These are phyloP conservation scores for Diaprepes abbreviatus DNA, from an alignment of 2,888 invertebrate genomes.

Conservation along the genomic window DNA sequence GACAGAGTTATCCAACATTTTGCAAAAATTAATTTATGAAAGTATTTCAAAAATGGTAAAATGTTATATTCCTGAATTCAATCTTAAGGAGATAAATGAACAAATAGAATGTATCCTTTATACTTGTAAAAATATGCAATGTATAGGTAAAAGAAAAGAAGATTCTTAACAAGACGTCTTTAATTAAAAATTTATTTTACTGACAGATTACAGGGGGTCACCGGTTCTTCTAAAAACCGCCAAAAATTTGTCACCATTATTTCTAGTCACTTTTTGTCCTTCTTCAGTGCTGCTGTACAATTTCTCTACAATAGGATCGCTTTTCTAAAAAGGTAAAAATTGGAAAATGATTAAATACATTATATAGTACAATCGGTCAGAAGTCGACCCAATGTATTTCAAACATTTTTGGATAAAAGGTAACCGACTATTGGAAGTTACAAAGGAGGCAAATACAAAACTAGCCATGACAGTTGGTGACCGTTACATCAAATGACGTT, in stretches of 20 bases:
- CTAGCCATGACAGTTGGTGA: too few relatives aligned
- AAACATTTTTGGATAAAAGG: too few relatives aligned
- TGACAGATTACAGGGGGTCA: constrained; percentile 65
- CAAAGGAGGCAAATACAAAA: too few relatives aligned
- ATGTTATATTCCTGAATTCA: constrained; percentile 17
- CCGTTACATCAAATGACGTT: too few relatives aligned
- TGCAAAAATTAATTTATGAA: constrained; percentile 57
- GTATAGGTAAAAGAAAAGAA: constrained; percentile 15
- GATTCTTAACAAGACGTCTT: neutral
- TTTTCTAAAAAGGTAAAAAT: constrained; percentile 76
- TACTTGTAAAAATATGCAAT: constrained; percentile 22
- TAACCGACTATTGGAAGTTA: too few relatives aligned
- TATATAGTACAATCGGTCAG: too few relatives aligned
- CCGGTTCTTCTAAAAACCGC: constrained; percentile 86
- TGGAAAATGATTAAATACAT: constrained; percentile 7
- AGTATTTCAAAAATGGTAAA: constrained; percentile 45
- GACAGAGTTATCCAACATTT: constrained; percentile 54
- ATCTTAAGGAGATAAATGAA: constrained; percentile 39
- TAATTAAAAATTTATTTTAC: constrained; percentile 6
- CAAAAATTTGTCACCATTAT: constrained; percentile 92
- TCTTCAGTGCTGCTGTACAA: constrained; percentile 96
- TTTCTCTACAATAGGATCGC: constrained; percentile 90
- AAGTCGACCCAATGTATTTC: too few relatives aligned
- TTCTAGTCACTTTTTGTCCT: constrained; percentile 97
- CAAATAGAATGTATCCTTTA: constrained; percentile 39